A percentile compares a stretch with the other conserved stretches of the same genome.
Conservation (phyloP, 2,888 invertebrate genomes). For the Cyaniris semiargus region DNA sequence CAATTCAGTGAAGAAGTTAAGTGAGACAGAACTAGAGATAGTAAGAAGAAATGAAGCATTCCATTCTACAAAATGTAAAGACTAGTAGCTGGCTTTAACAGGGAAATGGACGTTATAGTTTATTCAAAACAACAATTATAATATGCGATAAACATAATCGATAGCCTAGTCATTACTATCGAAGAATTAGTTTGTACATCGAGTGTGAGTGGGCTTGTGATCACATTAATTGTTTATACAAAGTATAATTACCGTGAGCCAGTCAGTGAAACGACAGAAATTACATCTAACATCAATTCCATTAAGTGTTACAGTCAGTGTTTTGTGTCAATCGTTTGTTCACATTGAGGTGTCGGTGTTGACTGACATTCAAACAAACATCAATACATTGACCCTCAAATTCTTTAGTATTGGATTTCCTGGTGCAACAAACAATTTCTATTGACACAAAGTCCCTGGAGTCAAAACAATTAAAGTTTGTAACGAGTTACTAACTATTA, state of each 20-base stretch:
- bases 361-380: slow-evolving; percentile 60
- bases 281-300: slow-evolving; percentile 55
- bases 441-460: neutral
- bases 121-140: slow-evolving; percentile 53
- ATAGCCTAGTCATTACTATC: slow-evolving; percentile 34
- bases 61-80: slow-evolving; percentile 72
- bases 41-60: slow-evolving; percentile 79
- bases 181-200: slow-evolving; percentile 55
- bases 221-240: slow-evolving; percentile 38
- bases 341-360: slow-evolving; percentile 64
- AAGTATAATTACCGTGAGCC: slow-evolving; percentile 42
- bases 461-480: neutral
- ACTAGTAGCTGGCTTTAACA: slow-evolving; percentile 80
- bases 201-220: slow-evolving; percentile 59
- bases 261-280: slow-evolving; percentile 45
- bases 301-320: slow-evolving; percentile 61
- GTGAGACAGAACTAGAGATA: slow-evolving; percentile 75
- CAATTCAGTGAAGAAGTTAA: slow-evolving; percentile 76
- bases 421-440: neutral
- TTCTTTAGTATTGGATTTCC: neutral
- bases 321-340: slow-evolving; percentile 63
- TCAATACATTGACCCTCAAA: neutral
- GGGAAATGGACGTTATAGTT: slow-evolving; percentile 76
- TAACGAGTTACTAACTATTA: neutral
- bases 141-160: slow-evolving; percentile 42